phyloP scores from a whole-genome alignment of 2,888 invertebrate species.

The Congeria kusceri region DNA sequence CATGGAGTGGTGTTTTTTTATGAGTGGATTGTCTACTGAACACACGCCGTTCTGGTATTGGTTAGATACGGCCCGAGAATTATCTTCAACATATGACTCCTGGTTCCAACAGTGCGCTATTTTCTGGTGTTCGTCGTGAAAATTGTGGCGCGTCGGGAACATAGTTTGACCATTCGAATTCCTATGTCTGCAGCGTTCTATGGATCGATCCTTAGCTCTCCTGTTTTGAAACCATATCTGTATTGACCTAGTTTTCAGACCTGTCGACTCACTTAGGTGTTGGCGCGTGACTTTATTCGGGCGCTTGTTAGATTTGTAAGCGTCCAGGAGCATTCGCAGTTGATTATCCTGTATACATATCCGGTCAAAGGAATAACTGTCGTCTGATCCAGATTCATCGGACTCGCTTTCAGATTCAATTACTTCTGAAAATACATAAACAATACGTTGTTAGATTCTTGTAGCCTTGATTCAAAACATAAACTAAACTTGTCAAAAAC shows the following conservation, averaged over 20 bases:
- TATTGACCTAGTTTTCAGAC: conserved; percentile 50
- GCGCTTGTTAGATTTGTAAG: conserved; percentile 41
- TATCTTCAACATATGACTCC: too few species aligned
- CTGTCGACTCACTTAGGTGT: conserved; percentile 46
- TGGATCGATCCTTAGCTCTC: conserved; percentile 42
- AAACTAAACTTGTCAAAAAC: too few species aligned
- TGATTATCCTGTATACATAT: conserved; percentile 51
- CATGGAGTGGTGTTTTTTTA: not conserved
- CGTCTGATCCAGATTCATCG: conserved; percentile 52
- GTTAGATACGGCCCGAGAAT: too few species aligned
- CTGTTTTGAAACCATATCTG: conserved; percentile 66
- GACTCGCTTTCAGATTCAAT: conserved; percentile 48
- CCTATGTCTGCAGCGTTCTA: too few species aligned
- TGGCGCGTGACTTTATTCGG: conserved; percentile 42
- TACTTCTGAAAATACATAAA: conserved; percentile 26
- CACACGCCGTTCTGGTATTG: too few species aligned
- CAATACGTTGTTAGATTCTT: too few species aligned
- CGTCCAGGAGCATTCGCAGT: conserved; percentile 46
- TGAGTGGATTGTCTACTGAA: not conserved
- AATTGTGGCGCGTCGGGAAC: too few species aligned
- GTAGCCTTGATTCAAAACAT: too few species aligned
- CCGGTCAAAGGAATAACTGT: conserved; percentile 27
- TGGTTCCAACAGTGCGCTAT: too few species aligned
- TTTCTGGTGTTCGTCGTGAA: too few species aligned
- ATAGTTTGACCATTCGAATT: too few species aligned